Percentiles rank a stretch among this genome's conserved stretches.
Evolutionary conservation across 2,888 invertebrate genomes (phyloP).

Genomic region (Nomada goodeniana): DNA sequence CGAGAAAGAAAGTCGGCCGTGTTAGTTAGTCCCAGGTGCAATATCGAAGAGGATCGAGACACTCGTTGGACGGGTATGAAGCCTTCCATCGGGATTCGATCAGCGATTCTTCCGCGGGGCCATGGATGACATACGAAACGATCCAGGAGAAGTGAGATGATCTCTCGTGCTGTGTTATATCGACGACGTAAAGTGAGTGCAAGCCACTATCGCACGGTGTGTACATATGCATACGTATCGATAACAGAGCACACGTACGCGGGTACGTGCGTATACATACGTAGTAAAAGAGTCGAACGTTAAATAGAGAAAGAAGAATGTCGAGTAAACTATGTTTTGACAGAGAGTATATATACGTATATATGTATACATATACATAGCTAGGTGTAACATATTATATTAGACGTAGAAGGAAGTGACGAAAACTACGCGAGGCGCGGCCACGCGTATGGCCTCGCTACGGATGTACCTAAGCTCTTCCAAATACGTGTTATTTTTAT

Average conservation of each 20-base stretch:
- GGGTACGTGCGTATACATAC: constrained; percentile 58
- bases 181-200: constrained; percentile 56
- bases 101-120: constrained; percentile 22
- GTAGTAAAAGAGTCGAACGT: constrained; percentile 26
- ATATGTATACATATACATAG: constrained; percentile 56
- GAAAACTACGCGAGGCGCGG: constrained; percentile 70
- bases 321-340: constrained; percentile 8
- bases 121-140: constrained; percentile 15
- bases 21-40: constrained; percentile 11
- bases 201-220: constrained; percentile 50
- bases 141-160: constrained; percentile 61
- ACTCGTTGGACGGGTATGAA: constrained; percentile 51
- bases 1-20: background rate
- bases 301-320: constrained; percentile 1
- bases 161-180: constrained; percentile 71
- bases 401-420: constrained; percentile 63
- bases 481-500: constrained; percentile 54
- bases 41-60: constrained; percentile 44
- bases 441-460: constrained; percentile 70
- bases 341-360: constrained; percentile 54
- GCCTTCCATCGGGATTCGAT: constrained; percentile 43
- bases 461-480: constrained; percentile 76
- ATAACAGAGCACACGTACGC: constrained; percentile 57
- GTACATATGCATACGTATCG: constrained; percentile 54
- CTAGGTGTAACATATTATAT: constrained; percentile 56